Conservation (phyloP, 1,140 invertebrate species). For the Drosophila nikananu region DNA sequence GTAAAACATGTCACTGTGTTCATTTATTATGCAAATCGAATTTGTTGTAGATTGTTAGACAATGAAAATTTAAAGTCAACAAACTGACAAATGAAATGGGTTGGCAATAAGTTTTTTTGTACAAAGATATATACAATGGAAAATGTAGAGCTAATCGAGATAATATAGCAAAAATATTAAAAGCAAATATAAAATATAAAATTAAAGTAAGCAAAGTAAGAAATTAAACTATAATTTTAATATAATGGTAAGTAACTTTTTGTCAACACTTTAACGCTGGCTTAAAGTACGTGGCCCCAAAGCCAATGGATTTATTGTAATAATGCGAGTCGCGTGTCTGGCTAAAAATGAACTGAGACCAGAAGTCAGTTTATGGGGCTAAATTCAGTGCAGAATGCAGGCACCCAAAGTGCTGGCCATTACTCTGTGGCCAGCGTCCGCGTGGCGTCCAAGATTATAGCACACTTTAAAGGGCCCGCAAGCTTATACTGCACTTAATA, state of each 20-base stretch:
- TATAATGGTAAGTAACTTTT: background rate
- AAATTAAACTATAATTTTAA: background rate
- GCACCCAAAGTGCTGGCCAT: conserved; percentile 56
- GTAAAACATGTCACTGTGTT: conserved; percentile 19
- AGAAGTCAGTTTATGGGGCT: conserved; percentile 55
- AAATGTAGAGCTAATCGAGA: background rate
- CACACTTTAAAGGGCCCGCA: conserved; percentile 73
- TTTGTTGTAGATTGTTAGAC: conserved; percentile 36
- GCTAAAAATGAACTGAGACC: conserved; percentile 19
- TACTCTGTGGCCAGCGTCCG: conserved; percentile 15
- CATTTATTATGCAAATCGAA: conserved; percentile 75
- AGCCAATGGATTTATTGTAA: conserved; percentile 50
- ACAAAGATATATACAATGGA: background rate
- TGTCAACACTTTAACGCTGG: background rate
- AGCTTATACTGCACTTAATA: conserved; percentile 81
- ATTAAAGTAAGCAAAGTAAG: background rate
- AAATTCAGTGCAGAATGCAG: conserved; percentile 45
- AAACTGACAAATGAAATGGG: conserved; percentile 37
- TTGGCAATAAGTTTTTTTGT: background rate
- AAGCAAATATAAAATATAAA: background rate
- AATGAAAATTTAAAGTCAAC: conserved; percentile 69
- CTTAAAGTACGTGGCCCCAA: conserved; percentile 17
- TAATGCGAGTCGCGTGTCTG: conserved; percentile 14
- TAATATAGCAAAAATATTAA: background rate
- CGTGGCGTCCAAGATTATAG: conserved; percentile 62